These are phyloP conservation scores for Periphyllus acericola DNA, from an alignment of 2,888 invertebrate genomes.

Conservation along the genomic window DNA sequence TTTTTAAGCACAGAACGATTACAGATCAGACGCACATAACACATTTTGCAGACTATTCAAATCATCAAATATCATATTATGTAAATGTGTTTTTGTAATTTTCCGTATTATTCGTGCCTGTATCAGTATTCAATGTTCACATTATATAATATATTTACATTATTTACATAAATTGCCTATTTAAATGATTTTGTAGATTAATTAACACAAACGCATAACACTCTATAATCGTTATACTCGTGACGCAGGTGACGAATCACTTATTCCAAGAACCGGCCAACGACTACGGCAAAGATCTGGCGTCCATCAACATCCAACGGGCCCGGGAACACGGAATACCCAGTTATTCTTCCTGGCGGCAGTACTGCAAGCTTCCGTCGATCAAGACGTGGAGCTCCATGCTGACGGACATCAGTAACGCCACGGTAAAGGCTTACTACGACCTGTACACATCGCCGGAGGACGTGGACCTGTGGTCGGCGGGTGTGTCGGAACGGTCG, in stretches of 20 bases:
- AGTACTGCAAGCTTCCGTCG: conserved; percentile 71
- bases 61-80: too few species aligned
- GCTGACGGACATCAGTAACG: conserved; percentile 66
- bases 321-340: conserved; percentile 85
- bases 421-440: conserved; percentile 66
- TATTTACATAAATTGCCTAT: too few species aligned
- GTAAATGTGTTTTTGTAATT: too few species aligned
- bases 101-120: too few species aligned
- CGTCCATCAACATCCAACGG: conserved; percentile 82
- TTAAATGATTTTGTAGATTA: too few species aligned
- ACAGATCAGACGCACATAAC: too few species aligned
- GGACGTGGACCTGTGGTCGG: conserved; percentile 80
- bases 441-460: conserved; percentile 68
- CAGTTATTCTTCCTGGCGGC: conserved; percentile 76
- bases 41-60: too few species aligned
- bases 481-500: conserved; percentile 77
- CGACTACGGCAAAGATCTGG: conserved; percentile 73
- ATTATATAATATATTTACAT: too few species aligned
- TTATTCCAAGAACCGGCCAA: conserved; percentile 62
- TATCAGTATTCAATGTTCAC: too few species aligned
- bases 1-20: too few species aligned
- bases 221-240: too few species aligned
- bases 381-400: conserved; percentile 66
- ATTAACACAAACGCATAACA: too few species aligned
- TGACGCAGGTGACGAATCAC: conserved; percentile 62